Conservation (phyloP, 2,797 vertebrate species). For the Nothura maculosa region DNA sequence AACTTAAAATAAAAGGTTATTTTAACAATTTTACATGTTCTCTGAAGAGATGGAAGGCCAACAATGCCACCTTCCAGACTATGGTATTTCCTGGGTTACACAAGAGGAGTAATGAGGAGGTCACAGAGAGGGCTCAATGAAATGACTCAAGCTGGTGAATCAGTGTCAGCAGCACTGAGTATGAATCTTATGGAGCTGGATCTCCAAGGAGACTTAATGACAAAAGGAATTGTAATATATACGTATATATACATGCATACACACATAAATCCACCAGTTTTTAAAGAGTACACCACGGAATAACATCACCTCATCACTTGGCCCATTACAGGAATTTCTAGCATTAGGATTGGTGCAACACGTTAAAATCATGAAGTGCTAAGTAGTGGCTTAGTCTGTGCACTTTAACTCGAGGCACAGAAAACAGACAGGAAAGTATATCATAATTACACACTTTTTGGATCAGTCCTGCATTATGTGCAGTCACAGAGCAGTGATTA, state of each 20-base stretch:
- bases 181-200: background rate
- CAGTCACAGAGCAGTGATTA: conserved; percentile 14
- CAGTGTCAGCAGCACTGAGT: background rate
- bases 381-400: background rate
- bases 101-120: background rate
- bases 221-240: background rate
- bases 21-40: background rate
- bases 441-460: background rate
- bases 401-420: conserved; percentile 1
- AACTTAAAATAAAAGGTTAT: background rate
- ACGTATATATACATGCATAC: background rate
- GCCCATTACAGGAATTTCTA: background rate
- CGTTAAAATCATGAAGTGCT: conserved; percentile 3
- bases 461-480: background rate
- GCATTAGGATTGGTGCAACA: background rate
- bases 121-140: background rate
- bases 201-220: background rate
- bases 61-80: background rate
- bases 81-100: background rate
- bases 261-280: background rate
- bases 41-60: background rate
- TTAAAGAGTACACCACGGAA: background rate
- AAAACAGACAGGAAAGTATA: background rate
- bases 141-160: background rate
- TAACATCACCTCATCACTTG: background rate